Base-by-base conservation (phyloP, 2,113 vertebrate species). In the Peromyscus polionotus region DNA sequence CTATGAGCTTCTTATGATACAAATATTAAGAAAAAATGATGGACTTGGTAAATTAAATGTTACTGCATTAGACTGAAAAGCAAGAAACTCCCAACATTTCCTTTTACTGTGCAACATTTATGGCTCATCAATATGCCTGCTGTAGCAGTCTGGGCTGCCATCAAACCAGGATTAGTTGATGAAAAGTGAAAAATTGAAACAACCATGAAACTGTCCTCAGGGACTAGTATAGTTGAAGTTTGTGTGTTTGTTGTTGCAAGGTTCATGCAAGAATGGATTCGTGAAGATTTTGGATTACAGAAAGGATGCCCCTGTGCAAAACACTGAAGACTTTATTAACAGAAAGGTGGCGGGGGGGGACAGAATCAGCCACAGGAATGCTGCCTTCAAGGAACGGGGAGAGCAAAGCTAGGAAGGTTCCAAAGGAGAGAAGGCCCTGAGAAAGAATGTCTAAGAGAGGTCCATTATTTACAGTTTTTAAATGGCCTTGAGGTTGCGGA, bases 101-200 rank as follows among this genome's bases (percentile, higher is more conserved):
- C 87, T 89, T 95, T 88, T 20, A 9, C 51, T 77, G 1, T 67
- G 10, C 42, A 70, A 26, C 57, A 86, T 68, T 94, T 88, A 77
- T 26, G 61, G 39, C 6, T 97, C 67, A 81, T 91, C 51, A 45
- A 12, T 39, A 36, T 72, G n/a, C 92, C n/a, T 93, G 91, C 54
- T 42, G 33, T 97, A 81, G 94, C 72, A 54, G 59, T n/a, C 36
- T 65, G 7, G 54, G 45, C 70, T 80, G 67, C n/a, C 70, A 57
- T 90, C 80, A 88, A 95, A 77, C 45, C 76, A 95, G 7, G 28
- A 20, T 36, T 45, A 80, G 72, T 83, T 19, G 20, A 73, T 68
- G 31, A 81, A 95, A 97, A 88, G 65, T 57, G 80, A 92, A 94
- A 97, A 88, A 61, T 20, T 33, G 68, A 95, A 90, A 24, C 2